A percentile compares a stretch with the other conserved stretches of the same genome.
phyloP scores from a whole-genome alignment of 1,140 invertebrate genomes.

The Drosophila nigrodunni region DNA sequence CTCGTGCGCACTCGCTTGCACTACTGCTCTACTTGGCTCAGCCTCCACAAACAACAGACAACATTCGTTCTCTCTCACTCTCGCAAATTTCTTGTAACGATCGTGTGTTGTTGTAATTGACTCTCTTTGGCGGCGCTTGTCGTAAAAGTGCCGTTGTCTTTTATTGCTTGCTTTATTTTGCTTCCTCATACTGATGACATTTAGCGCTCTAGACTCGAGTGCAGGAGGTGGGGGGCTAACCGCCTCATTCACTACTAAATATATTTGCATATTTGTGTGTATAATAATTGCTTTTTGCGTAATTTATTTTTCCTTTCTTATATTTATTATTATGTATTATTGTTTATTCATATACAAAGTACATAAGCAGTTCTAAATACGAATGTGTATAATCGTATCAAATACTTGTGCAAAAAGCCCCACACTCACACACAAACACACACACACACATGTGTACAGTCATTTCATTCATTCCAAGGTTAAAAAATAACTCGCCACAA shows the following conservation, averaged over 20 bases:
- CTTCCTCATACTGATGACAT: constrained; percentile 45
- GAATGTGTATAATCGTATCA: constrained; percentile 41
- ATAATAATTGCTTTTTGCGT: constrained; percentile 25
- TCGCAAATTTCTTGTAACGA: constrained; percentile 20
- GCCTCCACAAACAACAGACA: background rate
- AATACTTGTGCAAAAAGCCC: constrained; percentile 30
- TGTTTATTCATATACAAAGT: constrained; percentile 23
- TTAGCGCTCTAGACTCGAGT: background rate
- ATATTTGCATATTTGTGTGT: constrained; percentile 9
- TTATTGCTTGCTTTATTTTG: constrained; percentile 25
- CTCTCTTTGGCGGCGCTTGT: constrained; percentile 33
- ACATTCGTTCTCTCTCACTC: background rate
- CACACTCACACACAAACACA: constrained; percentile 22
- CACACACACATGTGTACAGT: constrained; percentile 19
- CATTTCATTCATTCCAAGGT: constrained; percentile 76
- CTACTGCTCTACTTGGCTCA: background rate
- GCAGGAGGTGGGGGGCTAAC: too few species aligned
- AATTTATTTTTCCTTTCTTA: constrained; percentile 23
- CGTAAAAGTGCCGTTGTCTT: constrained; percentile 46
- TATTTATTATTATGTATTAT: constrained; percentile 20
- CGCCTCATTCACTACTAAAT: background rate
- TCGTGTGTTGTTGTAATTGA: constrained; percentile 27
- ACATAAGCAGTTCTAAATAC: constrained; percentile 29
- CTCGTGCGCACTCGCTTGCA: background rate
- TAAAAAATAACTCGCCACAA: constrained; percentile 81